Percentiles rank a stretch among this genome's conserved stretches.
Conservation (phyloP, 2,113 vertebrate genomes). For the Leptocoma aspasia region DNA sequence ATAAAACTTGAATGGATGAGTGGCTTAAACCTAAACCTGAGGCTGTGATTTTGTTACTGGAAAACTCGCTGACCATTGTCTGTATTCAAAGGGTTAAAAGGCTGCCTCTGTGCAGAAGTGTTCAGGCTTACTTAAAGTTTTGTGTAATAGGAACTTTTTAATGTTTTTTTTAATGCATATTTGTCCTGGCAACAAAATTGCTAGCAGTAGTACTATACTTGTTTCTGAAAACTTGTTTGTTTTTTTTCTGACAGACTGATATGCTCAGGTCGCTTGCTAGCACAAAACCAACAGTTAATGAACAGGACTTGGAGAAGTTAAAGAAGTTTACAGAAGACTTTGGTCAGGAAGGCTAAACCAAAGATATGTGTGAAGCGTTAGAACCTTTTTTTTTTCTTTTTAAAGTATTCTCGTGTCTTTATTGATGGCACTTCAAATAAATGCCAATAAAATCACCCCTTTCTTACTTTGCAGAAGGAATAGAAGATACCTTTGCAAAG, state of each 20-base stretch:
- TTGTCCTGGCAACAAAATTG: neutral
- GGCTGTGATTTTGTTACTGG: neutral
- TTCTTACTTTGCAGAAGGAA: conserved; percentile 50
- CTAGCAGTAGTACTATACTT: neutral
- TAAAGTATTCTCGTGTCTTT: conserved; percentile 49
- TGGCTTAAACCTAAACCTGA: neutral
- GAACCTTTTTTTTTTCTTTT: conserved; percentile 22
- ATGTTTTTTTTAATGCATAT: neutral
- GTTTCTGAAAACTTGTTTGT: neutral
- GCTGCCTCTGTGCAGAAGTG: neutral
- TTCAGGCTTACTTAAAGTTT: neutral
- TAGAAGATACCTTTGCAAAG: conserved; percentile 37
- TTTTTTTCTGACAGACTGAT: conserved; percentile 75
- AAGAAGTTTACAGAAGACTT: conserved; percentile 98
- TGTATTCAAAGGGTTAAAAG: neutral
- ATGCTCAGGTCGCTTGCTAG: conserved; percentile 85
- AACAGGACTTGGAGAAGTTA: conserved; percentile 91
- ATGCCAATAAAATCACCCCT: conserved; percentile 57
- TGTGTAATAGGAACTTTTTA: neutral
- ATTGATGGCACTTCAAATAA: conserved; percentile 53
- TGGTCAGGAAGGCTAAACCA: conserved; percentile 93
- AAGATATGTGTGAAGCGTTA: neutral
- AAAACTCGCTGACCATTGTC: neutral
- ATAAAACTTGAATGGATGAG: neutral
- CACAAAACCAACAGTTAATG: conserved; percentile 96